A percentile compares a stretch with the other conserved stretches of the same genome.
Conservation (phyloP, 1,140 invertebrate genomes). For the Nylanderia fulva region DNA sequence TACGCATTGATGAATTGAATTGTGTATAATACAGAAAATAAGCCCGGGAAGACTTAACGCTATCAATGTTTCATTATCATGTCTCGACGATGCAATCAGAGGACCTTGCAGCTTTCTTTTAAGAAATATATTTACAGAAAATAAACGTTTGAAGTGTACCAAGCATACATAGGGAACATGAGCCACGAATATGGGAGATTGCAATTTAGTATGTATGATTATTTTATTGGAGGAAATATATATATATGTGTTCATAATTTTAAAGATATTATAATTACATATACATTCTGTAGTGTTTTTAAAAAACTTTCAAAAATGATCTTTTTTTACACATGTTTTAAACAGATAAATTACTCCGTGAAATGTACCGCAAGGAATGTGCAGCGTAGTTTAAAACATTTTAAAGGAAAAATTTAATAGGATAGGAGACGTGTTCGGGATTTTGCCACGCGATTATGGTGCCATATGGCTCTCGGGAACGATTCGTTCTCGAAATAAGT, state of each 20-base stretch:
- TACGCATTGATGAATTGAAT: not conserved
- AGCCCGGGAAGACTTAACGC: not conserved
- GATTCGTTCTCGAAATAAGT: slow-evolving; percentile 50
- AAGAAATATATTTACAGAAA: not conserved
- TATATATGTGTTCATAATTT: not conserved
- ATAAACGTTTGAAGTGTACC: not conserved
- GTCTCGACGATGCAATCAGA: not conserved
- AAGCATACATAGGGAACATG: too few relatives aligned
- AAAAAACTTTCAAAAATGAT: too few relatives aligned
- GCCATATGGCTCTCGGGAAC: slow-evolving; percentile 66
- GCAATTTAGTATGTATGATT: not conserved
- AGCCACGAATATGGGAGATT: not conserved
- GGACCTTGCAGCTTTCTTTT: not conserved
- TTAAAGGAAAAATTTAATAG: not conserved
- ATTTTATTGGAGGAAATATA: not conserved
- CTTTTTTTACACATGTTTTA: not conserved
- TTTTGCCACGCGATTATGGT: slow-evolving; percentile 42
- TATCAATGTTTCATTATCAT: not conserved
- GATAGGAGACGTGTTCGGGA: slow-evolving; percentile 28
- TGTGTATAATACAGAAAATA: not conserved
- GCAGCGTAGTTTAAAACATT: not conserved
- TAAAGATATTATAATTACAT: not conserved
- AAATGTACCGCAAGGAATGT: not conserved
- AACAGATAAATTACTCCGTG: not conserved
- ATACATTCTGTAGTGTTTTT: not conserved